Evolutionary conservation across 1,140 invertebrate species (phyloP).

Genomic region (Lucilia cuprina): DNA sequence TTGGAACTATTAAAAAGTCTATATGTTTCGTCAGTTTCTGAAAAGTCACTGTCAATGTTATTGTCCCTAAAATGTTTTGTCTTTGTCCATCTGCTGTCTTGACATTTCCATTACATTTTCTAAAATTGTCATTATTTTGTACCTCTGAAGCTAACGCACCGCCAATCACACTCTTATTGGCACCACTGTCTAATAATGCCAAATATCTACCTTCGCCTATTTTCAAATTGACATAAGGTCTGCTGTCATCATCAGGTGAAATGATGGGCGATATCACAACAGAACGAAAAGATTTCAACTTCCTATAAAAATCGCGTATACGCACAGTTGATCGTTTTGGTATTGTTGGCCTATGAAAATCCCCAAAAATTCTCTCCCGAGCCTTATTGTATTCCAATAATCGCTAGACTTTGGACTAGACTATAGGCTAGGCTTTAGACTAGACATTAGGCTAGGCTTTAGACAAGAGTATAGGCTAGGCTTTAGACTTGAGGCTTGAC

Average conservation of each 20-base stretch:
- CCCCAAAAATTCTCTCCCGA: no score
- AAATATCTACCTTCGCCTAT: not conserved
- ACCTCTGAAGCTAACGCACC: not conserved
- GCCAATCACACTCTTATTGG: not conserved
- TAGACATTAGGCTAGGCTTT: no score
- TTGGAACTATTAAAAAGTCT: not conserved
- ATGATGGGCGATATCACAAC: no score
- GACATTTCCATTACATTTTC: not conserved
- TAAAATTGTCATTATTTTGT: not conserved
- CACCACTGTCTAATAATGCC: not conserved
- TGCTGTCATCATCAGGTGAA: no score
- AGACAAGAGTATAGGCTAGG: no score
- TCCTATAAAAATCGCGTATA: no score
- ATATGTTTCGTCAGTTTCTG: not conserved
- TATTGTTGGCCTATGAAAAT: not conserved
- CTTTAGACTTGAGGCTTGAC: no score
- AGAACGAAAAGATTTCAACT: no score
- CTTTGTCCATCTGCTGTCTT: not conserved
- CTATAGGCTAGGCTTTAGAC: no score
- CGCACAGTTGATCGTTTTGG: not conserved
- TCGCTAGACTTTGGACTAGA: no score
- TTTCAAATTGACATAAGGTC: not conserved
- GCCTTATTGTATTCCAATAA: not conserved
- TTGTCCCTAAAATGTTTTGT: not conserved
- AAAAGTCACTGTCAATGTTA: not conserved